A percentile compares a stretch with the other conserved stretches of the same genome.
Conservation (phyloP, 2,888 invertebrate genomes). For the Calameuta filiformis region DNA sequence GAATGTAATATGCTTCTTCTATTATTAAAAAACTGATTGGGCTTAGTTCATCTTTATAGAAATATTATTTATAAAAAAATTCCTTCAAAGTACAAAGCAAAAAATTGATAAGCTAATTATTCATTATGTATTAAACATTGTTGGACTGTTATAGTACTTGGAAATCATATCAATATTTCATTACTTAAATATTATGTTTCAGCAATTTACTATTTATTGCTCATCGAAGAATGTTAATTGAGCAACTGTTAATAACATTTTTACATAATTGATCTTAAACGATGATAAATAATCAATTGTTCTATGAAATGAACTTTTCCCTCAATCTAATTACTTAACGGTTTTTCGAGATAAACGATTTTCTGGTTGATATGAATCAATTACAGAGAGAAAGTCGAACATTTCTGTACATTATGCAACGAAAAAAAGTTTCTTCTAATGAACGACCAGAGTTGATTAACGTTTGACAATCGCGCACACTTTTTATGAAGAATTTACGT, state of each 20-base stretch:
- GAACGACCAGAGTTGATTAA: neutral
- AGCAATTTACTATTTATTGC: neutral
- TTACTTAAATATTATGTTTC: neutral
- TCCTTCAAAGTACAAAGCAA: neutral
- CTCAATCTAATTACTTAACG: neutral
- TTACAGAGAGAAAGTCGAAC: neutral
- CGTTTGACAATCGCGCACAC: neutral
- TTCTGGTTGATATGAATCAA: neutral
- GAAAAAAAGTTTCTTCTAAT: neutral
- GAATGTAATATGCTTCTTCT: too few relatives aligned
- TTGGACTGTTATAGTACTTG: neutral
- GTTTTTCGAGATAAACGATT: neutral
- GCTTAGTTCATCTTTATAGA: too few relatives aligned
- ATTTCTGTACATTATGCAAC: neutral
- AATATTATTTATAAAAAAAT: neutral
- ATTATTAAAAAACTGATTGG: neutral
- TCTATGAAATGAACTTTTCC: neutral
- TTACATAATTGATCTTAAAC: neutral
- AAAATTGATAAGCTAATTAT: neutral
- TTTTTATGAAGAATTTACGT: neutral
- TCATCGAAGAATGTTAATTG: neutral
- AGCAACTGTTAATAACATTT: neutral
- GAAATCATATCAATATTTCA: neutral
- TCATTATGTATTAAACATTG: neutral
- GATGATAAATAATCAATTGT: neutral